phyloP scores from a whole-genome alignment of 2,113 vertebrate genomes.

The Cynoglossus semilaevis region DNA sequence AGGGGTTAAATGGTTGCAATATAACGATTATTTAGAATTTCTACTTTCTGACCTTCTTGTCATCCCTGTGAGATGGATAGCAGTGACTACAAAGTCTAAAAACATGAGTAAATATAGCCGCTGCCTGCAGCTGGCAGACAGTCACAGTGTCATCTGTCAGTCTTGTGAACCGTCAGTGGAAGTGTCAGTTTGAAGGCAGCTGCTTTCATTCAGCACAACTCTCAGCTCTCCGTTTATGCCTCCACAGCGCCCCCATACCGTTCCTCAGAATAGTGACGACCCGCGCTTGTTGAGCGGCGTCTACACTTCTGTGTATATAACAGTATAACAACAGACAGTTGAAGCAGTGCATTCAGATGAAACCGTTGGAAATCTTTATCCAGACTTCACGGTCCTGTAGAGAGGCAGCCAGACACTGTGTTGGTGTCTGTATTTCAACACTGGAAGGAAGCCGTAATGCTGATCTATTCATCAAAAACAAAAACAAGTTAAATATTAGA shows the following conservation, averaged over 20 bases:
- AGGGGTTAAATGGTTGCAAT: slow-evolving; percentile 3
- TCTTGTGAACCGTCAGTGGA: slow-evolving; percentile 27
- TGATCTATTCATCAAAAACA: slow-evolving; percentile 25
- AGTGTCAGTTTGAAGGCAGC: slow-evolving; percentile 21
- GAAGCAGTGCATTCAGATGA: too few species aligned
- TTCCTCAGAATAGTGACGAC: too few species aligned
- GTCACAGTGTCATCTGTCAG: slow-evolving; percentile 10
- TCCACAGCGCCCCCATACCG: slow-evolving; percentile 61
- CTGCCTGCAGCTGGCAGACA: slow-evolving; percentile 12
- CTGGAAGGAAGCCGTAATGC: slow-evolving; percentile 23
- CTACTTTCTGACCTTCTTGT: background rate
- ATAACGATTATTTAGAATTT: background rate
- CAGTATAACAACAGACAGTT: too few species aligned
- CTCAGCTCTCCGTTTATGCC: slow-evolving; percentile 40
- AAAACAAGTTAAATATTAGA: too few species aligned
- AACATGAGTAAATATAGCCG: background rate
- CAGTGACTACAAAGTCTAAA: too few species aligned
- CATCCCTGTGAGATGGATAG: too few species aligned
- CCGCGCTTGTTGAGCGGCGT: too few species aligned
- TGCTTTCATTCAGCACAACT: slow-evolving; percentile 13
- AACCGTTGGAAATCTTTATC: too few species aligned
- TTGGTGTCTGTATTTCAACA: slow-evolving; percentile 25
- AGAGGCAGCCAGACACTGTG: slow-evolving; percentile 50
- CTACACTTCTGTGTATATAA: too few species aligned
- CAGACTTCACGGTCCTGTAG: slow-evolving; percentile 62